Evolutionary conservation across 2,797 vertebrate genomes (phyloP).

Genomic region (Antennarius maculatus): DNA sequence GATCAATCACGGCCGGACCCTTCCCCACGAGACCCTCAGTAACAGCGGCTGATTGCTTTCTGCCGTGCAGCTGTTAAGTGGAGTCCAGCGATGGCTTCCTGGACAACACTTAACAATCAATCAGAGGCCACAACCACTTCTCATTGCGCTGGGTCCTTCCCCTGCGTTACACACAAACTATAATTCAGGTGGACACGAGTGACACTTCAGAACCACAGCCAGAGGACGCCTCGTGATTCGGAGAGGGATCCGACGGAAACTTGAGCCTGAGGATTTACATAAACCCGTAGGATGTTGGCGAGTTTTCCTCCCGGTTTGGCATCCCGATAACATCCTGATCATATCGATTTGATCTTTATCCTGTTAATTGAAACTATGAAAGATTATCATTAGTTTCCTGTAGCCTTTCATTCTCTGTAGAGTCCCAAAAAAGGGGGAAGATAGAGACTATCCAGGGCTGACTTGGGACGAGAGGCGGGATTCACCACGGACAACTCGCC

Average conservation of each 20-base stretch:
- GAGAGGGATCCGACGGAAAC: constrained; percentile 58
- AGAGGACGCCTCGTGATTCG: constrained; percentile 66
- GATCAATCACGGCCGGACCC: constrained; percentile 81
- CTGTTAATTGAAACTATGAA: constrained; percentile 34
- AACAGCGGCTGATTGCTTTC: constrained; percentile 87
- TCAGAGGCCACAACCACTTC: constrained; percentile 80
- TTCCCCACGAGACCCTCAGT: constrained; percentile 83
- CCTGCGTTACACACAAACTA: constrained; percentile 81
- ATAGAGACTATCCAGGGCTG: too few relatives aligned
- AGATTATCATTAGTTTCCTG: constrained; percentile 30
- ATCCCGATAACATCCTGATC: constrained; percentile 30
- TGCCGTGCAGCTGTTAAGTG: constrained; percentile 84
- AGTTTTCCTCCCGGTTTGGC: constrained; percentile 56
- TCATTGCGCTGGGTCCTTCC: constrained; percentile 73
- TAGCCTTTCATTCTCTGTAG: too few relatives aligned
- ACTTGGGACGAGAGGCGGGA: too few relatives aligned
- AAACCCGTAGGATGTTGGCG: constrained; percentile 42
- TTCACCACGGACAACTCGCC: too few relatives aligned
- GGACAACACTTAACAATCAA: constrained; percentile 89
- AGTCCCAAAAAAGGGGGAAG: too few relatives aligned
- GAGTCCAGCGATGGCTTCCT: constrained; percentile 82
- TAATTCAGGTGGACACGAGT: constrained; percentile 84
- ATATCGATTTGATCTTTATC: constrained; percentile 23
- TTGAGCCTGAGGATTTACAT: constrained; percentile 71
- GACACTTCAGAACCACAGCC: constrained; percentile 80